Conservation (phyloP, 2,888 invertebrate genomes). For the Epinotia ramella region DNA sequence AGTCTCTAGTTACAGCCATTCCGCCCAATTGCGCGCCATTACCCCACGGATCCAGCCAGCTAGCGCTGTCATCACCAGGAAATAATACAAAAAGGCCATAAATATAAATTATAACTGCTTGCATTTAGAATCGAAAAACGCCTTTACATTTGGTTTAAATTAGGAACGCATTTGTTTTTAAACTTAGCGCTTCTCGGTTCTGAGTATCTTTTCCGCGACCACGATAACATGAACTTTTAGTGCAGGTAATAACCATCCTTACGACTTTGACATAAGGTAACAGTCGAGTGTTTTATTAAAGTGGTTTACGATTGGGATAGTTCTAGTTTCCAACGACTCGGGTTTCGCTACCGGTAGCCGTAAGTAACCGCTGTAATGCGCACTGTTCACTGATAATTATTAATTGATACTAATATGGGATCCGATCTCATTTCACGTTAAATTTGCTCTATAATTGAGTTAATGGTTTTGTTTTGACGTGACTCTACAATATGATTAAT, state of each 20-base stretch:
- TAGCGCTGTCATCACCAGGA: slow-evolving; percentile 4
- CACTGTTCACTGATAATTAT: slow-evolving; percentile 27
- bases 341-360: slow-evolving; percentile 37
- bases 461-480: not conserved
- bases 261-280: not conserved
- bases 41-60: slow-evolving; percentile 48
- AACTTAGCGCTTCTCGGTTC: slow-evolving; percentile 14
- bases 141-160: not conserved
- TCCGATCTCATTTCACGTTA: not conserved
- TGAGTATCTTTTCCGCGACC: not conserved
- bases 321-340: slow-evolving; percentile 34
- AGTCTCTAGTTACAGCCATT: slow-evolving; percentile 72
- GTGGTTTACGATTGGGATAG: slow-evolving; percentile 15
- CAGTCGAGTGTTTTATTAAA: not conserved
- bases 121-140: not conserved
- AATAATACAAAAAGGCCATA: not conserved
- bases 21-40: slow-evolving; percentile 76
- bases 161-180: not conserved
- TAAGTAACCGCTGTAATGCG: slow-evolving; percentile 19
- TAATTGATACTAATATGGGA: slow-evolving; percentile 23
- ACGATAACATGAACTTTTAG: not conserved
- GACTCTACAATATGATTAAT: too few relatives aligned
- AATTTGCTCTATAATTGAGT: not conserved
- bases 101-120: not conserved
- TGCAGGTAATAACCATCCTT: slow-evolving; percentile 6